Base-by-base conservation (phyloP, 2,797 vertebrate genomes). In the Nasua narica region DNA sequence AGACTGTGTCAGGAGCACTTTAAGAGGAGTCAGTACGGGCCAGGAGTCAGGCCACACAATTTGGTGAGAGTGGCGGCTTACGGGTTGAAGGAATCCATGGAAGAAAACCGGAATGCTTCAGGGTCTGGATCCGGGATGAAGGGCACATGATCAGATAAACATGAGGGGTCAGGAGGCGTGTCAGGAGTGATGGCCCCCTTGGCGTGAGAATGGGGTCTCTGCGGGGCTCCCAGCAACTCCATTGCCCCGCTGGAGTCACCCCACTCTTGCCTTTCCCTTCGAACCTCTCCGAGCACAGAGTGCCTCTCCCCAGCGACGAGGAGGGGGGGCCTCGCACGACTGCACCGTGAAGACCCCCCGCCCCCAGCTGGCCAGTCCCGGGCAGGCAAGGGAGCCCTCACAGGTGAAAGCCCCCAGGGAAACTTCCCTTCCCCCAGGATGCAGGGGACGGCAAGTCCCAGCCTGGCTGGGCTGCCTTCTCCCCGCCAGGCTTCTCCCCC, bases 231-330 rank as follows among this genome's bases (percentile, higher is more conserved):
- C 23, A 27, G 65, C 65, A 72, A 48, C 32, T 48, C 40, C 11
- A 12, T 19, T 35, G 32, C 9, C 46, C 37, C 15, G 0, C 29
- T 18, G 7, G 16, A 19, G 32, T 70, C 21, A 0, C 8, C 52
- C 46, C 7, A 14, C 81, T 84, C 56, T 52, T 35, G 29, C 1
- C 27, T 19, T 5, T 79, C 50, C 67, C 79, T 74, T 50, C 25
- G 40, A 25, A 74, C 70, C 13, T 72, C 82, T 29, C 16, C 25
- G 23, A 40, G 18, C 27, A 27, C 21, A 77, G 60, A 87, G 11
- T 5, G 8, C n/a, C 69, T 78, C 60, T 62, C 69, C 76, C 21
- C 11, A 65, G 74, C 29, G 12, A n/a, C 40, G 35, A 25, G 23
- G 10, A 3, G 4, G 32, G 46, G 27, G 7, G 65, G 14, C 29